Base-by-base conservation (phyloP, 2,888 invertebrate genomes). In the Drosophila parthenogenetica region DNA sequence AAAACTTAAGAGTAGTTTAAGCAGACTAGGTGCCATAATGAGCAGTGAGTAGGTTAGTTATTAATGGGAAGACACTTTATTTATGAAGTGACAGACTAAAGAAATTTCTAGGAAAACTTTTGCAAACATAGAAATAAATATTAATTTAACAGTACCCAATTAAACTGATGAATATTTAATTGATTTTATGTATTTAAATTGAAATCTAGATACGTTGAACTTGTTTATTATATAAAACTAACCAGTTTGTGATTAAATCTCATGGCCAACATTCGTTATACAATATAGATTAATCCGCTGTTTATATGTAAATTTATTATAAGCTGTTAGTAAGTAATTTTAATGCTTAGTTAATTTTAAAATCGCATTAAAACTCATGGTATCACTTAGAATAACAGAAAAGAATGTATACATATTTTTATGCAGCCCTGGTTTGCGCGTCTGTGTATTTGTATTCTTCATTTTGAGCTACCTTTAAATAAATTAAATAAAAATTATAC, bases 401-500 rank as follows among this genome's bases (percentile, higher is more conserved):
- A 5, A 11, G 7, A 11, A 5, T 16, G 11, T 22, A 13, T 39
- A 5, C 16, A 35, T 35, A 35, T 13, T 35, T 8, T 45, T 25
- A n/a, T 55, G 53, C 13, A 58, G 50, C 69, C 65, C 75, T 74
- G 74, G 65, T 37, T 61, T 14, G 4, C 29, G 8, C 29, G 57
- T 55, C 8, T 64, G 51, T 37, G 14, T 49, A 48, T 37, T 2
- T 68, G 29, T 29, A 37, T 5, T 69, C 68, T 70, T 59, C 66
- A 64, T 63, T 63, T 74, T 60, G 35, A 76, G 78, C 76, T 65
- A 77, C 83, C 81, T 86, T 81, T 81, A 89, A 89, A 88, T 89
- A 79, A 89, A 85, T 87, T 80, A 86, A 84, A 84, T 78, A 84
- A 74, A 83, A 81, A 83, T 87, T 85, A 85, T 77, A 79, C 85